Conservation (phyloP, 2,113 vertebrate species). For the Bufo gargarizans region DNA sequence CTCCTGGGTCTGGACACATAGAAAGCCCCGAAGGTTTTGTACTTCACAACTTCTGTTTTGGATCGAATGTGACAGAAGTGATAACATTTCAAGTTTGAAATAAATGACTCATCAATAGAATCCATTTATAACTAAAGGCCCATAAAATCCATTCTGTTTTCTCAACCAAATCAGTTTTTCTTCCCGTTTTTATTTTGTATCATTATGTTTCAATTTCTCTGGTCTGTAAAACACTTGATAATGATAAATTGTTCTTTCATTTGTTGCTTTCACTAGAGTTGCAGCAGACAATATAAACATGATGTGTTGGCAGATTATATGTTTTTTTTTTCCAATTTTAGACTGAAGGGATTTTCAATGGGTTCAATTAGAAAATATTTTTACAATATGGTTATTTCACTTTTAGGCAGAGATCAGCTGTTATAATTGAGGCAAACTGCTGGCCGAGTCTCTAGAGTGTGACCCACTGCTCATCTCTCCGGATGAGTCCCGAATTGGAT, state of each 20-base stretch:
- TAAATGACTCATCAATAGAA: slow-evolving; percentile 43
- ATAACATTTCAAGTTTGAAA: slow-evolving; percentile 10
- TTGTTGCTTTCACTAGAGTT: slow-evolving; percentile 22
- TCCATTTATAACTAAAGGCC: slow-evolving; percentile 29
- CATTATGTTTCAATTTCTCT: slow-evolving; percentile 51
- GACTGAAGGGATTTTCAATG: background rate
- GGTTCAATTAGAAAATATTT: background rate
- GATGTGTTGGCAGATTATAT: background rate
- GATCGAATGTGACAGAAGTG: slow-evolving; percentile 15
- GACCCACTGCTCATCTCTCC: too few species aligned
- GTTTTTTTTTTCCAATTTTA: background rate
- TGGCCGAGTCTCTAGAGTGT: too few species aligned
- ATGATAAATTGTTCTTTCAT: slow-evolving; percentile 45
- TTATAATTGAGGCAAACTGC: too few species aligned
- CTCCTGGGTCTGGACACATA: background rate
- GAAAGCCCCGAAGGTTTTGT: slow-evolving; percentile 1
- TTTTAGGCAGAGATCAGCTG: too few species aligned
- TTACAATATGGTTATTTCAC: too few species aligned
- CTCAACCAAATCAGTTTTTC: slow-evolving; percentile 38
- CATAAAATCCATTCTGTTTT: slow-evolving; percentile 39
- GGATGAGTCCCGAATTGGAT: too few species aligned
- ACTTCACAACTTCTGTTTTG: background rate
- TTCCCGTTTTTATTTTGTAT: slow-evolving; percentile 44
- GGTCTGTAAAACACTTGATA: slow-evolving; percentile 49
- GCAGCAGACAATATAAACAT: background rate